Conservation (phyloP, 2,888 invertebrate genomes). For the Andricus curvator region DNA sequence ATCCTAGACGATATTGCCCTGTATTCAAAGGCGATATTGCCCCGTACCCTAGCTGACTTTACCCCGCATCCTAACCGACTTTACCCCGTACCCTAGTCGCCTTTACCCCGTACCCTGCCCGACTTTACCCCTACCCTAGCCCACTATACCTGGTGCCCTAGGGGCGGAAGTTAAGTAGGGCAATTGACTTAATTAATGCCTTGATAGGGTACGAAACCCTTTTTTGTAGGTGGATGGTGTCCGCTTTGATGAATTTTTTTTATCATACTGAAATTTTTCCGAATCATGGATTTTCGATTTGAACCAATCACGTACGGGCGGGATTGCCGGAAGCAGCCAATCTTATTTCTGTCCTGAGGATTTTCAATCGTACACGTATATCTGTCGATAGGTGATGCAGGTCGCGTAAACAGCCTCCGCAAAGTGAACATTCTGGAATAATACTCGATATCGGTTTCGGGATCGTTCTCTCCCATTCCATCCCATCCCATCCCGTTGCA, state of each 20-base stretch:
- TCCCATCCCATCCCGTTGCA: not conserved
- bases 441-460: not conserved
- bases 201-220: no score
- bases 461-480: not conserved
- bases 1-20: no score
- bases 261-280: not conserved
- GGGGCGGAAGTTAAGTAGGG: no score
- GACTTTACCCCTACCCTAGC: no score
- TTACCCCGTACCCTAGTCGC: no score
- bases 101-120: no score
- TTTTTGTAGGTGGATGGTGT: no score
- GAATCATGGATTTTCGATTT: not conserved
- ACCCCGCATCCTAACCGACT: no score
- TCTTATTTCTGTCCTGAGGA: not conserved
- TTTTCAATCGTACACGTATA: not conserved
- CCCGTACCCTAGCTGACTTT: no score
- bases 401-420: not conserved
- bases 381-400: not conserved
- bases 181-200: no score
- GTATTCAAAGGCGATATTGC: no score
- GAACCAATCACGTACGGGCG: not conserved
- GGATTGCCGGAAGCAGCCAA: not conserved
- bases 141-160: no score
- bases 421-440: slow-evolving; percentile 3
- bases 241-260: not conserved